Conservation (phyloP, 2,888 invertebrate genomes). For the Griposia aprilina region DNA sequence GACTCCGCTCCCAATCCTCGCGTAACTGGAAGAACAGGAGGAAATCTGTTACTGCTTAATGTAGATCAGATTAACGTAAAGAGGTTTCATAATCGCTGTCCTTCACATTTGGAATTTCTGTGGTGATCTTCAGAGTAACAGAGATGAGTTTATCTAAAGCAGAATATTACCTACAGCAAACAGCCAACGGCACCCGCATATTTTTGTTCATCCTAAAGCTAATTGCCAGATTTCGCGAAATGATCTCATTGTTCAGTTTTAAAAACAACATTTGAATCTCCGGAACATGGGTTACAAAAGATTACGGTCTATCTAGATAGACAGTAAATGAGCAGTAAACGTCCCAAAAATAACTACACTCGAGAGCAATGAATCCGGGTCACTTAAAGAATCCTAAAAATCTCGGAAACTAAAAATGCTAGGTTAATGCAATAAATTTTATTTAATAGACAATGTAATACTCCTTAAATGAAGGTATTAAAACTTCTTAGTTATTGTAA, state of each 20-base stretch:
- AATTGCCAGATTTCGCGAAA: too few relatives aligned
- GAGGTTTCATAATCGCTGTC: background rate
- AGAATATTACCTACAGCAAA: constrained; percentile 5
- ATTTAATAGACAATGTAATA: too few relatives aligned
- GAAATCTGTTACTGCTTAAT: constrained; percentile 3
- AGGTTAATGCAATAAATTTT: too few relatives aligned
- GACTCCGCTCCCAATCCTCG: constrained; percentile 97
- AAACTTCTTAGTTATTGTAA: too few relatives aligned
- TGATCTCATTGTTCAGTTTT: background rate
- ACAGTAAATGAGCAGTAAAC: background rate
- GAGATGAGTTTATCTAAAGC: background rate
- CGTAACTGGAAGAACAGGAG: constrained; percentile 92
- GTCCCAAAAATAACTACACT: background rate
- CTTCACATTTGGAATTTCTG: background rate
- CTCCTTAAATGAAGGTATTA: too few relatives aligned
- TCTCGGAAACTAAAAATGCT: too few relatives aligned
- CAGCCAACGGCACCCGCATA: background rate
- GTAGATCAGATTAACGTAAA: background rate
- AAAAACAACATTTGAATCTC: background rate
- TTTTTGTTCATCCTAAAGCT: background rate
- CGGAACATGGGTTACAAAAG: background rate
- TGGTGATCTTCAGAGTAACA: background rate
- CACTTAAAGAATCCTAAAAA: too few relatives aligned
- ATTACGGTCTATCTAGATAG: background rate
- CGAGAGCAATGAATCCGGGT: too few relatives aligned